Evolutionary conservation across 2,888 invertebrate genomes (phyloP).

Genomic region (Nomada fabriciana): DNA sequence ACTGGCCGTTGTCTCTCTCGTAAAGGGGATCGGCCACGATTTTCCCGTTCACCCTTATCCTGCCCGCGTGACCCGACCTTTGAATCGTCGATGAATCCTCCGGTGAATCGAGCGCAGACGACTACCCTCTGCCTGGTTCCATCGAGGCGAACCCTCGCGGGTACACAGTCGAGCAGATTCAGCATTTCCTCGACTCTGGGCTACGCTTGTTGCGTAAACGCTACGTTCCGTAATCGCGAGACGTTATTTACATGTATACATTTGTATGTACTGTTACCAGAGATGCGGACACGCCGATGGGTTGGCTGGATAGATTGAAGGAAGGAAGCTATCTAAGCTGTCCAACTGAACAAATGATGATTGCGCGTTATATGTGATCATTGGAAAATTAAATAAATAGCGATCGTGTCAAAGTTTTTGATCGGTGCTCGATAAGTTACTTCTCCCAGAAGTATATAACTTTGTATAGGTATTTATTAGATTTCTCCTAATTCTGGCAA

Average conservation of each 20-base stretch:
- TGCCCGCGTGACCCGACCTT: conserved; percentile 37
- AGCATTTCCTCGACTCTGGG: neutral
- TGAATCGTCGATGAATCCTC: conserved; percentile 16
- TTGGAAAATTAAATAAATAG: too few relatives aligned
- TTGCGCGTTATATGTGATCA: too few relatives aligned
- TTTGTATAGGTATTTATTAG: too few relatives aligned
- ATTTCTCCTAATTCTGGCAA: too few relatives aligned
- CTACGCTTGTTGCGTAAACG: conserved; percentile 12
- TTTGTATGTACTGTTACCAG: too few relatives aligned
- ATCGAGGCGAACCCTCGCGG: conserved; percentile 2
- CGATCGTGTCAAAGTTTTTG: too few relatives aligned
- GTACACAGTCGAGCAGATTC: neutral
- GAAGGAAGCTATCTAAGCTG: too few relatives aligned
- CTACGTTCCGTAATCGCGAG: neutral
- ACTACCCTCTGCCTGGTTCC: neutral
- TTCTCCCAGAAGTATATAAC: too few relatives aligned
- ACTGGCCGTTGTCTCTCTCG: conserved; percentile 46
- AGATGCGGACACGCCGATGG: too few relatives aligned
- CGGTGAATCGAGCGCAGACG: neutral
- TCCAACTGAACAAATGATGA: too few relatives aligned
- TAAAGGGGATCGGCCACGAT: conserved; percentile 67
- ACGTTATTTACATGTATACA: neutral
- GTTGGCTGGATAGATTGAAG: too few relatives aligned
- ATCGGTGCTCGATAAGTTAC: too few relatives aligned
- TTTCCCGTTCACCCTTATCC: conserved; percentile 49